A percentile compares a stretch with the other conserved stretches of the same genome.
Evolutionary conservation across 2,888 invertebrate species (phyloP).

Genomic region (Timema cristinae): DNA sequence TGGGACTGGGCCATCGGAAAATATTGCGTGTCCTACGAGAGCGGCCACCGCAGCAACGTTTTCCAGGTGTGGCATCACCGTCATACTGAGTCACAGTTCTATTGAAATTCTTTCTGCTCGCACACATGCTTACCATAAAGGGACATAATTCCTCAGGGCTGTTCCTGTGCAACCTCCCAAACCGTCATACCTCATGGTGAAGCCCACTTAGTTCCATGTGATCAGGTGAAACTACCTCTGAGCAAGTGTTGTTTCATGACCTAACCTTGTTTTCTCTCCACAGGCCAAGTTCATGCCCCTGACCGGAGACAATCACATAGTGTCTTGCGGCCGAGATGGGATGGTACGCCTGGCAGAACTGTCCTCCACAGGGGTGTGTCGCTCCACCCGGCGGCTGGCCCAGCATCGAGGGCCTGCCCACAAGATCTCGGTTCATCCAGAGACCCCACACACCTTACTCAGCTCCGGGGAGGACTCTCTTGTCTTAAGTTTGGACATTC

Average conservation of each 20-base stretch:
- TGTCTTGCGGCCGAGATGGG: conserved; percentile 86
- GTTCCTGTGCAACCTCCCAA: too few species aligned
- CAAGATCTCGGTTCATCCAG: conserved; percentile 73
- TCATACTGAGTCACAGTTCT: too few species aligned
- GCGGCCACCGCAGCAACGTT: conserved; percentile 83
- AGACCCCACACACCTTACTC: conserved; percentile 67
- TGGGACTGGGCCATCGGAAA: conserved; percentile 87
- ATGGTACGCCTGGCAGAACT: conserved; percentile 61
- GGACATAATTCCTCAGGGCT: too few species aligned
- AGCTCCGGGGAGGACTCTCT: conserved; percentile 88
- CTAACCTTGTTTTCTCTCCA: too few species aligned
- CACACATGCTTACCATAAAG: too few species aligned
- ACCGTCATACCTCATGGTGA: too few species aligned
- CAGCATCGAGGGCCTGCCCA: conserved; percentile 76
- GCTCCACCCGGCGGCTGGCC: conserved; percentile 58
- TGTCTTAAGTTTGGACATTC: conserved; percentile 76
- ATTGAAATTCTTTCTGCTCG: too few species aligned
- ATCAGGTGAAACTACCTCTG: too few species aligned
- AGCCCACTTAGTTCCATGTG: too few species aligned
- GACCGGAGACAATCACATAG: conserved; percentile 74
- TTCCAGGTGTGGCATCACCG: conserved; percentile 54
- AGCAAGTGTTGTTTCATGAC: too few species aligned
- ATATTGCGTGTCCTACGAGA: conserved; percentile 62
- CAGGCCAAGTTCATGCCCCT: conserved; percentile 79
- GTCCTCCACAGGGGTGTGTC: conserved; percentile 48